Percentiles rank a stretch among this genome's conserved stretches.
Conservation (phyloP, 1,140 invertebrate species). For the Akabosia matsudoensis region DNA sequence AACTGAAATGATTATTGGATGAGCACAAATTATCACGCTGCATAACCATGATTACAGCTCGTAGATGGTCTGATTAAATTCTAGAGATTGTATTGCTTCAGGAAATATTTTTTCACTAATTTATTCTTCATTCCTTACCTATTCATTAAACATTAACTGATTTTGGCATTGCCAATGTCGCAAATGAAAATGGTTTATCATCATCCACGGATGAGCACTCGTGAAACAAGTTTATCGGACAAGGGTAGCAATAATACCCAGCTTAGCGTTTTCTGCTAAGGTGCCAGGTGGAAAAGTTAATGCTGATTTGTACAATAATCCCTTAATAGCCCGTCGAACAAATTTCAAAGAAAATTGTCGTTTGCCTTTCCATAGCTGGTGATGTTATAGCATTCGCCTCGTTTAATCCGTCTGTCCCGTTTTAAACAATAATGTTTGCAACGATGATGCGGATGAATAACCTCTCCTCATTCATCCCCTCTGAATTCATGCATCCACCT, state of each 20-base stretch:
- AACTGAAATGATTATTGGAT: too few species aligned
- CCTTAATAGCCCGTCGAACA: not conserved
- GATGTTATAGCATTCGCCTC: not conserved
- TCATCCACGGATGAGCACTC: not conserved
- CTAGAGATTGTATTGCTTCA: too few species aligned
- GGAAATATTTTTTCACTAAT: not conserved
- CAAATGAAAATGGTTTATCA: not conserved
- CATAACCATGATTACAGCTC: too few species aligned
- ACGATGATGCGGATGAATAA: not conserved
- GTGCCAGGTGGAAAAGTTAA: too few species aligned
- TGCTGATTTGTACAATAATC: not conserved
- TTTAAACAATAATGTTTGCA: not conserved
- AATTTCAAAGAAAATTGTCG: not conserved
- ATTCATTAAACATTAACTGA: not conserved
- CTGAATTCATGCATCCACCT: not conserved
- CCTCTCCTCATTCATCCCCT: not conserved
- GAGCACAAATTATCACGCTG: too few species aligned
- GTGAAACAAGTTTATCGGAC: not conserved
- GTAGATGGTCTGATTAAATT: too few species aligned
- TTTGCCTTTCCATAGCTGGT: not conserved
- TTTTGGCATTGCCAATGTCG: not conserved
- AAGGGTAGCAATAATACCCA: not conserved
- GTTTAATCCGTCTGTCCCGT: conserved; percentile 8
- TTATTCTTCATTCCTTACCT: too few species aligned
- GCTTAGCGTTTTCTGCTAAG: not conserved